Conservation (phyloP, 2,888 invertebrate species). For the Prenolepis imparis region DNA sequence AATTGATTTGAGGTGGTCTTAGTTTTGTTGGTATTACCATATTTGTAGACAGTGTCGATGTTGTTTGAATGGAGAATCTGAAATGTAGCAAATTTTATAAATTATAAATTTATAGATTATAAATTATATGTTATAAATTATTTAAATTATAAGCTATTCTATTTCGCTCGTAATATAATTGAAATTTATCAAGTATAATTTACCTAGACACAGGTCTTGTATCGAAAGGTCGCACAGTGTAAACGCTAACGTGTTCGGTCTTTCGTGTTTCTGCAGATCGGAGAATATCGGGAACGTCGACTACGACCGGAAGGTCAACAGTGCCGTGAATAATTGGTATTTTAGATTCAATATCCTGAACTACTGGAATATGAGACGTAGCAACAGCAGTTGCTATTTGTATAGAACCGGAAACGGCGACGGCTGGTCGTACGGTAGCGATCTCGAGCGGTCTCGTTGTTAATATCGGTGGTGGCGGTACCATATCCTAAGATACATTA, state of each 20-base stretch:
- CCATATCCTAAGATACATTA: conserved; percentile 81
- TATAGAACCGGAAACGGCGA: conserved; percentile 84
- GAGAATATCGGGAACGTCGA: conserved; percentile 82
- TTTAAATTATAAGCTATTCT: background rate
- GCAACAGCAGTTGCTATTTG: conserved; percentile 84
- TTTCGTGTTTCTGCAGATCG: conserved; percentile 78
- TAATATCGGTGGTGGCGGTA: conserved; percentile 80
- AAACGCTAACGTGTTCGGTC: conserved; percentile 82
- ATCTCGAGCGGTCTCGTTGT: conserved; percentile 79
- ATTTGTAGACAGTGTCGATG: conserved; percentile 77
- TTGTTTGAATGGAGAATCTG: conserved; percentile 80
- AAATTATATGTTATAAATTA: background rate
- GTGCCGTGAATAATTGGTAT: conserved; percentile 85
- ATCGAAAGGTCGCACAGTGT: conserved; percentile 83
- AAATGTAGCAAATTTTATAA: conserved; percentile 24
- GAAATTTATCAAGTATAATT: conserved; percentile 2
- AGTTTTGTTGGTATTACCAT: conserved; percentile 78
- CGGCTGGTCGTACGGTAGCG: conserved; percentile 81
- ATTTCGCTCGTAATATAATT: background rate
- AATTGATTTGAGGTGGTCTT: conserved; percentile 72
- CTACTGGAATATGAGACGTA: conserved; percentile 83
- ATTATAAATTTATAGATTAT: background rate
- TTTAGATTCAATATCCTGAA: conserved; percentile 84
- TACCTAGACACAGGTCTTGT: conserved; percentile 80
- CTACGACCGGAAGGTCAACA: conserved; percentile 83